These are phyloP conservation scores for Saxicola maurus DNA, from an alignment of 2,797 vertebrate genomes.

Conservation along the genomic window DNA sequence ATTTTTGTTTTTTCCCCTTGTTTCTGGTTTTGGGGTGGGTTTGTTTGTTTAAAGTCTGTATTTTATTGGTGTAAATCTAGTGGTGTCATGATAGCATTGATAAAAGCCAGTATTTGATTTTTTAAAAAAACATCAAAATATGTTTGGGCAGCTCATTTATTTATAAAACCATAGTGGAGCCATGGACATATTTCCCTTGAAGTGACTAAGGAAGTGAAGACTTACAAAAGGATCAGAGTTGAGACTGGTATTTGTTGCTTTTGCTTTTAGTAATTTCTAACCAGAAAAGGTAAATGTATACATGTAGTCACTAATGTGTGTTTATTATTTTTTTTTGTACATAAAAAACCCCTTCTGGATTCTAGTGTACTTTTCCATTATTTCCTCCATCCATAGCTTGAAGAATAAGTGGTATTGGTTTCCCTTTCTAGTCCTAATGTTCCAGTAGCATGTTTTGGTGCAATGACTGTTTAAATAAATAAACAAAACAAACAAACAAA, in stretches of 20 bases:
- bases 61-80: background rate
- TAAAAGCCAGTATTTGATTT: background rate
- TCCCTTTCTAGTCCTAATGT: background rate
- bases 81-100: background rate
- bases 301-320: background rate
- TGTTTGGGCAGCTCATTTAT: background rate
- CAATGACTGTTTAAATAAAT: background rate
- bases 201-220: background rate
- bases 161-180: background rate
- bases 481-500: no score
- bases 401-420: background rate
- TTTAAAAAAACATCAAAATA: background rate
- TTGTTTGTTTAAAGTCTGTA: background rate
- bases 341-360: background rate
- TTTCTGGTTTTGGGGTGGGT: background rate
- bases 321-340: background rate
- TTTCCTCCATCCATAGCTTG: background rate
- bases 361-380: background rate
- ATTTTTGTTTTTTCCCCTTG: background rate
- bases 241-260: background rate
- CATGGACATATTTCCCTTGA: background rate
- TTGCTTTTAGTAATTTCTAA: background rate
- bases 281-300: background rate
- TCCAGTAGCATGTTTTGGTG: background rate
- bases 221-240: background rate